Evolutionary conservation across 1,140 invertebrate species (phyloP), one percentile per base, ranked within the genome.

Genomic region (Musca domestica): DNA sequence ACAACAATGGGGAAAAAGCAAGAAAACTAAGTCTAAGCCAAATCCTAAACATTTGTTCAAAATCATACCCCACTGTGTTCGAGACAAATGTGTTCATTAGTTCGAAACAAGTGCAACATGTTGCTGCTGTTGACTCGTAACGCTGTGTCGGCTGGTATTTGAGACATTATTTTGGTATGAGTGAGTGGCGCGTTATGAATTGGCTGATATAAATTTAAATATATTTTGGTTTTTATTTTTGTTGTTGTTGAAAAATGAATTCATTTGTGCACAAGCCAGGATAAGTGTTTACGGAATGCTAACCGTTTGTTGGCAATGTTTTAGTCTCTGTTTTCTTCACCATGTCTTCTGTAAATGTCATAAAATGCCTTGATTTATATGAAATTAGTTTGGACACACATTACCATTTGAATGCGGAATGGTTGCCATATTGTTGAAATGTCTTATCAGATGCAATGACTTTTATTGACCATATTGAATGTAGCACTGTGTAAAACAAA

Each of bases 1-100:
- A n/a, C n/a, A n/a, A n/a, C n/a, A n/a, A n/a, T n/a, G n/a, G n/a
- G n/a, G n/a, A n/a, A n/a, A n/a, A n/a, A n/a, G n/a, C n/a, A n/a
- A n/a, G n/a, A n/a, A n/a, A n/a, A n/a, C n/a, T n/a, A n/a, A 3
- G 27, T 30, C 27, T 4, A 30, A 41, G 10, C 5, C 6, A 41
- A 41, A 41, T 41, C 6, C 10, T 41, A 41, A 41, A 10, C 34
- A 41, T 41, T 41, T 41, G 34, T 10, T 41, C 34, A 41, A 41
- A 41, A 41, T 41, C 34, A 41, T 6, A 34, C 27, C 56, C 56
- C 56, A 61, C 56, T 61, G 56, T 34, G 56, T 41, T 61, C 9
- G 56, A 27, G 56, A 61, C 56, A 61, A 61, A 61, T 61, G 56
- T 61, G 56, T 61, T 61, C 56, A 61, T 61, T 61, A 61, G 56